Evolutionary conservation across 2,113 vertebrate genomes (phyloP), one percentile per base, ranked within the genome.

Genomic region (Poecilia latipinna): DNA sequence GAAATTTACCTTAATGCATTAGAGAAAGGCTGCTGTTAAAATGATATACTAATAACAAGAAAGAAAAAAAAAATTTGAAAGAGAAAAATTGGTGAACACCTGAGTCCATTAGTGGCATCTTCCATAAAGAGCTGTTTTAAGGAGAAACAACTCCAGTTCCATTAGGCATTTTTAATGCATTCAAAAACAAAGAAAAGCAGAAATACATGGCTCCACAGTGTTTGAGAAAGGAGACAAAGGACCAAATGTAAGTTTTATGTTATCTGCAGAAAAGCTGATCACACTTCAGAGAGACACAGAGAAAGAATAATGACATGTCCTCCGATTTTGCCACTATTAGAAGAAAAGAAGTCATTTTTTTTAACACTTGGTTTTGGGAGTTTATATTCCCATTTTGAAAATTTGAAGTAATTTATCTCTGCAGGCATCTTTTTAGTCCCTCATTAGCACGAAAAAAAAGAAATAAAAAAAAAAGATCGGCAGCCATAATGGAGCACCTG

Each of bases 51-150:
- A 64, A 31, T 33, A 22, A 44, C 3, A 39, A 28, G 4, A 3
- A 39, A n/a, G 63, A 79, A n/a, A 3, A n/a, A n/a, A 74, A 37
- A 62, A n/a, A 13, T 15, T 42, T 15, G 63, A 79, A 24, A 4
- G 66, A 37, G 62, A 79, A 35, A 61, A 76, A 51, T 35, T 31
- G 26, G 15, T 22, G 42, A 5, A 28, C 28, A 70, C 75, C 44
- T 29, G 48, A 32, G 24, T 69, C 7, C 8, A 63, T 82, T 67
- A 67, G 29, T 77, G 74, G 78, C 65, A 54, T n/a, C 42, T 70
- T 3, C 70, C 72, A 73, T 78, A 78, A 85, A 80, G 37, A 70
- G 15, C 26, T 24, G 39, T 39, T 77, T 70, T 32, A 44, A 64
- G 54, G 17, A 76, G 54, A 51, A 69, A n/a, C 48, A 48, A 72